Conservation (phyloP, 2,113 vertebrate genomes). For the Pyrgilauda ruficollis region DNA sequence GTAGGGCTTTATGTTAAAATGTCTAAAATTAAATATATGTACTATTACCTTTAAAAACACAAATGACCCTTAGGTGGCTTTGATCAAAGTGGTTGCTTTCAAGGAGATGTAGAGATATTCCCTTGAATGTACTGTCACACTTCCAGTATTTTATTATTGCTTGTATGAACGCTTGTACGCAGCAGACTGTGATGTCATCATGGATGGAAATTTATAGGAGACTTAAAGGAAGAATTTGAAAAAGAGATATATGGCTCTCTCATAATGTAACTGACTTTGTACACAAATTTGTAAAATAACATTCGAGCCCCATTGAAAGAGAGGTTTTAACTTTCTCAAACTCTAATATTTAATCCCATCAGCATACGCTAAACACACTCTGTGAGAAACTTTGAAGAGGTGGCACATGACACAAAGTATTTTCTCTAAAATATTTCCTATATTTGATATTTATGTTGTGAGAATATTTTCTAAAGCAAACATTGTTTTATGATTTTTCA, state of each 20-base stretch:
- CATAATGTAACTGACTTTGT: not conserved
- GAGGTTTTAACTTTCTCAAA: not conserved
- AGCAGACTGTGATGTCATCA: not conserved
- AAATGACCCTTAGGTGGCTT: not conserved
- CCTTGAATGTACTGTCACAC: accelerated
- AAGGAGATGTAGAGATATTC: not conserved
- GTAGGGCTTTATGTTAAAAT: not conserved
- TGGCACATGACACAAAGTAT: not conserved
- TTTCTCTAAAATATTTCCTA: not conserved
- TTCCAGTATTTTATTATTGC: not conserved
- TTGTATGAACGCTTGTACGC: not conserved
- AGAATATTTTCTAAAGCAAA: not conserved
- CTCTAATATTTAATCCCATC: not conserved
- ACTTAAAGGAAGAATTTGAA: not conserved
- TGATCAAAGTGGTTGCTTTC: not conserved
- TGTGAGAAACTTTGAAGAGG: not conserved
- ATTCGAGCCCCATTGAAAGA: not conserved
- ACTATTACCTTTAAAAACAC: not conserved
- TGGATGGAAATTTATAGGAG: not conserved
- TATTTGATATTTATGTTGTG: not conserved
- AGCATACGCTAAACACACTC: not conserved
- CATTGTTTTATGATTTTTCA: not conserved
- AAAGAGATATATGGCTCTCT: not conserved
- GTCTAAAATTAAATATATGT: not conserved
- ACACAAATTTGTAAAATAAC: not conserved